These are phyloP conservation scores for Lepus townsendii DNA, from an alignment of 2,797 vertebrate species.

Conservation along the genomic window DNA sequence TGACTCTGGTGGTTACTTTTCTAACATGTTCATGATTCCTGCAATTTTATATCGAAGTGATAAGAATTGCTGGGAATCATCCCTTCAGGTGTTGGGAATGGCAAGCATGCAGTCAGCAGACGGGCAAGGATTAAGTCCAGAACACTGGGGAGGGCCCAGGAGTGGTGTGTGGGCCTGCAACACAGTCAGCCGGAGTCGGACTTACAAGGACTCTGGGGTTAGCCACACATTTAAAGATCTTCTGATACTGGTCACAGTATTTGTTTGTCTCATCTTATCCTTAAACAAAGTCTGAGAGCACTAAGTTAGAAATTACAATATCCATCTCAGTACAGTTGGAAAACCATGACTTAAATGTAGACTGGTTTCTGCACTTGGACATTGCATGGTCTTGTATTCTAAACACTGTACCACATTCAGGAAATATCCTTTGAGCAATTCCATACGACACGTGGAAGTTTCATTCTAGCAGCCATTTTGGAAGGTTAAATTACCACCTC, in stretches of 20 bases:
- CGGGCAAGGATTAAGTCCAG: neutral
- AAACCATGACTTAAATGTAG: neutral
- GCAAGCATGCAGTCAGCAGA: neutral
- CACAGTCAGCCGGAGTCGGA: neutral
- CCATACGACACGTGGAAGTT: neutral
- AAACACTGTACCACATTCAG: too few species aligned
- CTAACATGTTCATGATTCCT: neutral
- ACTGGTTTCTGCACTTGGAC: neutral
- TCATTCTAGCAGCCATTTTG: neutral
- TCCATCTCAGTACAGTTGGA: neutral
- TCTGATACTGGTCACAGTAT: neutral
- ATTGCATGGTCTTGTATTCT: neutral
- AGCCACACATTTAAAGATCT: neutral
- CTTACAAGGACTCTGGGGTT: rapidly evolving
- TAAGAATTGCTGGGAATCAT: neutral
- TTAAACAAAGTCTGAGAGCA: neutral
- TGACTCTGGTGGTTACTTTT: neutral
- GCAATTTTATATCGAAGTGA: neutral
- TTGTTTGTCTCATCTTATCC: neutral
- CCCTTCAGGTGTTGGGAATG: neutral
- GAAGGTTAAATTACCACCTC: neutral
- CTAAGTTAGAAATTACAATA: neutral
- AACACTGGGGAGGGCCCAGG: neutral
- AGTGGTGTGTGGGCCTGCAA: rapidly evolving
- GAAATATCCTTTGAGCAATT: neutral